phyloP scores from a whole-genome alignment of 2,888 invertebrate genomes.

The Carpatolechia fugitivella region DNA sequence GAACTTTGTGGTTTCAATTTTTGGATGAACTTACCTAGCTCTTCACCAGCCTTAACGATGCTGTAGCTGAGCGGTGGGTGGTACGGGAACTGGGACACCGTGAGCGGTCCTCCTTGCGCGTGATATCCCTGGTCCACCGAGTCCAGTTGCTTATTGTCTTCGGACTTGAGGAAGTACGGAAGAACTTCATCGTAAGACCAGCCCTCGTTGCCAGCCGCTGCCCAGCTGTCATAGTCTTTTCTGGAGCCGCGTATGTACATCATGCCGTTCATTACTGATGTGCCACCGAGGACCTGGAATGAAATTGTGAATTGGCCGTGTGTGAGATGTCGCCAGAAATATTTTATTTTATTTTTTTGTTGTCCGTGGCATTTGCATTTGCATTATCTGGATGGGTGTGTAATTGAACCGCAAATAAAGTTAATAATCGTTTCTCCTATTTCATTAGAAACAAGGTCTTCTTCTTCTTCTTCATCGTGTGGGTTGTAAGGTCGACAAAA shows the following conservation, averaged over 20 bases:
- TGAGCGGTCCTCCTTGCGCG: conserved; percentile 86
- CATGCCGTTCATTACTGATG: conserved; percentile 97
- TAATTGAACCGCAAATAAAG: too few relatives aligned
- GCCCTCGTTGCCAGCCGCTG: conserved; percentile 89
- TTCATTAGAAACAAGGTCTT: too few relatives aligned
- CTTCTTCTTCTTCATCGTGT: too few relatives aligned
- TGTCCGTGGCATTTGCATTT: too few relatives aligned
- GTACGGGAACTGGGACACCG: conserved; percentile 90
- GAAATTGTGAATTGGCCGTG: too few relatives aligned
- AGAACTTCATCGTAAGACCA: conserved; percentile 95
- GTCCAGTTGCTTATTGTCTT: conserved; percentile 86
- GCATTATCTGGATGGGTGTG: too few relatives aligned
- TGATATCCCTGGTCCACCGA: conserved; percentile 88
- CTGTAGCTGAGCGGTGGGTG: conserved; percentile 90
- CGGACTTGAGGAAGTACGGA: conserved; percentile 93
- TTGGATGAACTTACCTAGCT: conserved; percentile 82
- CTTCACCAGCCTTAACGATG: conserved; percentile 87
- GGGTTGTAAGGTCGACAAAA: too few relatives aligned
- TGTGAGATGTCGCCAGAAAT: too few relatives aligned
- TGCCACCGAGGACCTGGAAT: conserved; percentile 89
- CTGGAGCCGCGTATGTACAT: conserved; percentile 95
- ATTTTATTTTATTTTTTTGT: too few relatives aligned
- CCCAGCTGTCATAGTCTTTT: conserved; percentile 94
- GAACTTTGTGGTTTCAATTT: too few relatives aligned
- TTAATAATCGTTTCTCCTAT: too few relatives aligned